Conservation (phyloP, 2,113 vertebrate species). For the Salvelinus sp. region DNA sequence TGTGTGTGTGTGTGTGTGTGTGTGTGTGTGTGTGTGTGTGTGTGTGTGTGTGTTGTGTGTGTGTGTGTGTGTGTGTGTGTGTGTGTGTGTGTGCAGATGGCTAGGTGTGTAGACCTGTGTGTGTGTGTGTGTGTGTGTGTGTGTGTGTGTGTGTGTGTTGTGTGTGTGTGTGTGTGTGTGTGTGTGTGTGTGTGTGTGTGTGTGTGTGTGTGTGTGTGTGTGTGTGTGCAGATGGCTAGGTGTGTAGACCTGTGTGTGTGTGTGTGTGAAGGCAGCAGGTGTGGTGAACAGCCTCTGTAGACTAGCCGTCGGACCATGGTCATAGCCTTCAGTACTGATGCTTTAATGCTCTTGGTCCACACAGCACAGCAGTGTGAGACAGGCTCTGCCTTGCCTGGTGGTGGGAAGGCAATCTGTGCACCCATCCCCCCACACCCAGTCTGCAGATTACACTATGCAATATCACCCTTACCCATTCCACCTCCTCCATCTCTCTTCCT, state of each 20-base stretch:
- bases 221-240: too few relatives aligned
- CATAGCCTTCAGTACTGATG: not conserved
- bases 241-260: not conserved
- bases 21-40: not conserved
- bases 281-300: not conserved
- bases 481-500: constrained; percentile 27
- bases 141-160: not conserved
- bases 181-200: not conserved
- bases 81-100: too few relatives aligned
- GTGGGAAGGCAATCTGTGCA: constrained; percentile 1
- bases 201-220: not conserved
- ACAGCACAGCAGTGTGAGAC: constrained; percentile 24
- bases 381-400: constrained; percentile 49
- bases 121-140: not conserved
- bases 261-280: not conserved
- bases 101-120: too few relatives aligned
- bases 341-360: constrained; percentile 51
- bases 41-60: not conserved
- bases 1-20: not conserved
- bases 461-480: constrained; percentile 69
- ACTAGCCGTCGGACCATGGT: not conserved
- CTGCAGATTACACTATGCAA: constrained; percentile 69
- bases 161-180: not conserved
- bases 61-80: too few relatives aligned
- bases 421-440: constrained; percentile 50